Base-by-base conservation (phyloP, 64 coral and sea anemone genomes). In the Dendronephthya gigantea region DNA sequence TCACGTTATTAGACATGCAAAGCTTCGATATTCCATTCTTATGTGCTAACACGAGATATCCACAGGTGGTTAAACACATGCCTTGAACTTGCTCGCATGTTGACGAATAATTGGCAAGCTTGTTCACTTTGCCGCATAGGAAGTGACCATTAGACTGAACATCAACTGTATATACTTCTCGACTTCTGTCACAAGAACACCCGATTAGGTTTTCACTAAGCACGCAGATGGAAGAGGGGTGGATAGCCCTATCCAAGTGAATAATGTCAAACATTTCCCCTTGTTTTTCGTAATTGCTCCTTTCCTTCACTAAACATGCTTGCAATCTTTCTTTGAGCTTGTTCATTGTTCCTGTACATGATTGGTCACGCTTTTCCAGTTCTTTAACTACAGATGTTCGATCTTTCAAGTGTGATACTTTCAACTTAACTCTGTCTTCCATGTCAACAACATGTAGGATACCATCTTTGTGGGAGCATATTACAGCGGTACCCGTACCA, bases 11-110 rank as follows among this genome's bases (percentile, higher is more conserved):
- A 45, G 89, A 19, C 83, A 86, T 90, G 50, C 86, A 76, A 34
- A 90, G 9, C 81, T 90, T 90, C 40, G 83, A 55, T 40, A 90
- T 90, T 82, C 89, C 83, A 56, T 55, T 81, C 43, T 86, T 86
- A 33, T 85, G 89, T 85, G 88, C 82, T 74, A 85, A 40, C 4
- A 89, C 50, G 84, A 90, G 88, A 85, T 90, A 90, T 28, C 88
- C 65, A 90, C 84, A 50, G 30, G 83, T 48, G 50, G 88, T 84
- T 90, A 90, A 85, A 82, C 83, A 90, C 59, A 74, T 84, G 59
- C 88, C 75, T 51, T 32, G 40, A 36, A 50, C 62, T 27, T 76
- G 41, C 27, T 84, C 82, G 68, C 88, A 90, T 19, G 49, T 52
- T 43, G 83, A 59, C 34, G 88, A 72, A 33, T 49, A 90, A 50